Evolutionary conservation across 30 jellyfish, hydroid and myxozoan genomes (phyloP).

Genomic region (Turritopsis dohrnii): DNA sequence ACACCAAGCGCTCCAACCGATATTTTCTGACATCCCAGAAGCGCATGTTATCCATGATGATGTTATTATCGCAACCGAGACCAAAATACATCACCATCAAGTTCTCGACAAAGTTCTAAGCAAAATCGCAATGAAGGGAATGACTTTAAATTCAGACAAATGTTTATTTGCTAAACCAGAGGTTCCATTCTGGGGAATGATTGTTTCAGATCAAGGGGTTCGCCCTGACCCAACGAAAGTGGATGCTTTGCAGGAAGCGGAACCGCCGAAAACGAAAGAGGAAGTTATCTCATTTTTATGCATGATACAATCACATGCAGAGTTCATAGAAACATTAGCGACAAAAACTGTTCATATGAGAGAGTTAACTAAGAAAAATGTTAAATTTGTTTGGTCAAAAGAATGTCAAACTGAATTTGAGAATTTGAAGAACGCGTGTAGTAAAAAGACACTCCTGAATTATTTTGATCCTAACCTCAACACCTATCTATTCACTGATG

Average conservation of each 20-base stretch:
- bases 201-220: constrained; percentile 41
- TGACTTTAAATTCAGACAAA: constrained; percentile 49
- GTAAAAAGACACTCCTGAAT: neutral
- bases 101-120: constrained; percentile 12
- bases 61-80: constrained; percentile 39
- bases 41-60: constrained; percentile 49
- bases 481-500: constrained; percentile 28
- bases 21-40: constrained; percentile 35
- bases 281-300: constrained; percentile 43
- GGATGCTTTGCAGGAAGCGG: constrained; percentile 31
- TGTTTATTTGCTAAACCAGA: constrained; percentile 36
- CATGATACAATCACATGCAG: constrained; percentile 43
- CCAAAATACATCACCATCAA: constrained; percentile 19
- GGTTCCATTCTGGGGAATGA: constrained; percentile 53
- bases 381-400: constrained; percentile 27
- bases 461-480: neutral
- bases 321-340: constrained; percentile 28
- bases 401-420: constrained; percentile 31
- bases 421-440: constrained; percentile 8
- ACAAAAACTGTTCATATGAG: constrained; percentile 24
- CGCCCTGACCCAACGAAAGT: constrained; percentile 55
- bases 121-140: constrained; percentile 17
- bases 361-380: constrained; percentile 32
- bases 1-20: constrained; percentile 40
- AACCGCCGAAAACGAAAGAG: constrained; percentile 37